Evolutionary conservation across 2,888 invertebrate species (phyloP), one percentile per base, ranked within the genome.

Genomic region (Scaptomyza polygonia): DNA sequence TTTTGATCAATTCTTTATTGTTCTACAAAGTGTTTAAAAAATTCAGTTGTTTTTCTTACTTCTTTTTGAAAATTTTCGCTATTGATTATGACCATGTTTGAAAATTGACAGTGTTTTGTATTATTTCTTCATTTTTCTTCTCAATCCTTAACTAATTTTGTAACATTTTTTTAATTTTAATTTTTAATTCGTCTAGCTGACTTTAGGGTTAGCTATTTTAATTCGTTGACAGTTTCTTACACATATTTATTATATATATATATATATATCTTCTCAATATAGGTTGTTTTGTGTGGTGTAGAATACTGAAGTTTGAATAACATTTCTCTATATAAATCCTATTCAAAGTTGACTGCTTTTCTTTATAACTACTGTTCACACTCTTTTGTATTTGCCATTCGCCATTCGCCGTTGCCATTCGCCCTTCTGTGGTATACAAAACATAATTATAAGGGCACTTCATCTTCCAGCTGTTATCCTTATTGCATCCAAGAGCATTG

Each of bases 151-250:
- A 25, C 25, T 18, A 25, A 16, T 29, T 51, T 39, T 9, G 8
- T 18, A 51, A 36, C 36, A 36, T 66, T 56, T 16, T n/a, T 12
- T 54, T 58, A 14, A 45, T 62, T 59, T 51, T 53, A 76, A 66
- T 65, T 14, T 14, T 36, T 14, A 14, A 36, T 36, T 14, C 36
- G 67, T 51, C 29, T 29, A 44, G 67, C 69, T 43, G 39, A 57
- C 42, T 45, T 57, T 54, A 25, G 45, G 62, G 59, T 68, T 78
- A 72, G 72, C 81, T 81, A 70, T 67, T 53, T 67, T 75, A 86
- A 86, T 82, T 82, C 82, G 82, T 82, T 82, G 82, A 82, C 84
- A 84, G 82, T 81, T 86, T 71, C 81, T 80, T 70, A 45, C 55
- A 57, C 40, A 40, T 40, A 44, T 30, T 27, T 54, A 42, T 44